Conservation (phyloP, 2,888 invertebrate species). For the Microctonus brassicae region DNA sequence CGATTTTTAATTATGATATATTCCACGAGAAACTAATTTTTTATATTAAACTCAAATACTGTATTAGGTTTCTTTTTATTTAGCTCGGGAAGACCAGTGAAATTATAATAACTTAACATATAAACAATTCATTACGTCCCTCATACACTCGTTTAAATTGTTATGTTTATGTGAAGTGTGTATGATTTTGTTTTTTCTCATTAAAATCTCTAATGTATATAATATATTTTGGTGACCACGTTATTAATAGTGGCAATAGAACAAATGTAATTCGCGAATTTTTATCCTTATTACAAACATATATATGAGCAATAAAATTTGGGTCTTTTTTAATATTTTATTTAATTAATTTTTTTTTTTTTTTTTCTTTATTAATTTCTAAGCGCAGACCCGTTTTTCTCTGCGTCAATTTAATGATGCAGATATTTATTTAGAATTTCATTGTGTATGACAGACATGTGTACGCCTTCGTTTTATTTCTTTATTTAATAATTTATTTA, state of each 20-base stretch:
- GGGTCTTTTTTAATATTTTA: slow-evolving; percentile 54
- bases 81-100: slow-evolving; percentile 6
- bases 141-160: not conserved
- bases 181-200: slow-evolving; percentile 24
- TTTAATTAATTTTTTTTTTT: slow-evolving; percentile 27
- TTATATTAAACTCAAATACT: not conserved
- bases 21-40: not conserved
- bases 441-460: slow-evolving; percentile 55
- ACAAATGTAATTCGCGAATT: slow-evolving; percentile 55
- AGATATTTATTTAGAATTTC: slow-evolving; percentile 66
- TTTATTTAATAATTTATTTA: slow-evolving; percentile 41
- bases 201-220: slow-evolving; percentile 47
- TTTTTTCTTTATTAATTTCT: slow-evolving; percentile 40
- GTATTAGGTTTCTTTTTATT: not conserved
- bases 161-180: not conserved
- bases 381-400: slow-evolving; percentile 42
- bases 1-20: not conserved
- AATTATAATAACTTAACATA: slow-evolving; percentile 6
- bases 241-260: slow-evolving; percentile 49
- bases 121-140: not conserved
- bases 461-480: slow-evolving; percentile 42
- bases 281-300: slow-evolving; percentile 63
- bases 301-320: slow-evolving; percentile 65
- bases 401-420: slow-evolving; percentile 58
- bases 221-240: slow-evolving; percentile 39